Evolutionary conservation across 1,140 invertebrate genomes (phyloP).

Genomic region (Drosophila gunungcola): DNA sequence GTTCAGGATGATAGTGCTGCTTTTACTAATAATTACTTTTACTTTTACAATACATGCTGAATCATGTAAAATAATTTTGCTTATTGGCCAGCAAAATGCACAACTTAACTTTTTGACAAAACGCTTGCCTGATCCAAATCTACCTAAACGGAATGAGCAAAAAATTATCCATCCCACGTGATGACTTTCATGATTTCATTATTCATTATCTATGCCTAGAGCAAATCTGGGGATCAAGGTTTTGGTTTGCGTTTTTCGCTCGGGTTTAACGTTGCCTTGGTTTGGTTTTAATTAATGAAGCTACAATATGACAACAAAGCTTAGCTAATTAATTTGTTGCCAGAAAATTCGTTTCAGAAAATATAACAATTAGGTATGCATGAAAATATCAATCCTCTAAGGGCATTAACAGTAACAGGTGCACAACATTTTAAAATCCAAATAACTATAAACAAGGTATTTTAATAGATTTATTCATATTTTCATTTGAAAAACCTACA

Average conservation of each 20-base stretch:
- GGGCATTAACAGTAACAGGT: not conserved
- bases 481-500: too few relatives aligned
- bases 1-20: slow-evolving; percentile 33
- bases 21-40: slow-evolving; percentile 55
- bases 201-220: slow-evolving; percentile 62
- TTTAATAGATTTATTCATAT: too few relatives aligned
- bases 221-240: slow-evolving; percentile 51
- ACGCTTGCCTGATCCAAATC: slow-evolving; percentile 11
- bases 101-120: slow-evolving; percentile 67
- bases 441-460: not conserved
- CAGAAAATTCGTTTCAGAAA: not conserved
- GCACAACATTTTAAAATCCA: not conserved
- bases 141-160: slow-evolving; percentile 1
- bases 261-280: slow-evolving; percentile 27
- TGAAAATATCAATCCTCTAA: not conserved
- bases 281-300: slow-evolving; percentile 61
- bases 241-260: slow-evolving; percentile 34
- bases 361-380: slow-evolving; percentile 1
- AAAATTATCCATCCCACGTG: slow-evolving; percentile 18
- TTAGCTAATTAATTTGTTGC: slow-evolving; percentile 60
- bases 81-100: slow-evolving; percentile 57
- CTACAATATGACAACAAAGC: slow-evolving; percentile 58
- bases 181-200: slow-evolving; percentile 58
- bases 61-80: slow-evolving; percentile 60
- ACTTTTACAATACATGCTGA: slow-evolving; percentile 40